A percentile compares a stretch with the other conserved stretches of the same genome.
These are phyloP conservation scores for Hemicordylus capensis DNA, from an alignment of 2,113 vertebrate species.

Conservation along the genomic window DNA sequence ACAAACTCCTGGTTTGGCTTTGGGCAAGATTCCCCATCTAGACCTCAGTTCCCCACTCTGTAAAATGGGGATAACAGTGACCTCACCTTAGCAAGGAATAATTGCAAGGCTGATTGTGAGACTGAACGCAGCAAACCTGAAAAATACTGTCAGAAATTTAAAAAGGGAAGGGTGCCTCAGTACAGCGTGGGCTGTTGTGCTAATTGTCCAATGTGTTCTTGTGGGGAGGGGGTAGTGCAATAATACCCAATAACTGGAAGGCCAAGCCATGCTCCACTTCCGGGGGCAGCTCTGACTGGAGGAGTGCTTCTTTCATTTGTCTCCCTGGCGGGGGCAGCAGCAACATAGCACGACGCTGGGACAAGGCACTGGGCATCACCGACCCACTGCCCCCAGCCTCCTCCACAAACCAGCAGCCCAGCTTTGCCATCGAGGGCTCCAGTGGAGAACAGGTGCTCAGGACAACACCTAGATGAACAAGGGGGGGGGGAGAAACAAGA, in stretches of 20 bases:
- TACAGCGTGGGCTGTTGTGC: too few species aligned
- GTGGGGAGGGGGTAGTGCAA: too few species aligned
- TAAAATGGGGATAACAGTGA: too few species aligned
- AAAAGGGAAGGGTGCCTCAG: too few species aligned
- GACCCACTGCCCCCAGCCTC: conserved; percentile 9
- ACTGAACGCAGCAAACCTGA: too few species aligned
- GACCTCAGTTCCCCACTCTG: too few species aligned
- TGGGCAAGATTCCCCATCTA: too few species aligned
- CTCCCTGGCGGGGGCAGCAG: conserved; percentile 42
- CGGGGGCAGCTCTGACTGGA: not conserved
- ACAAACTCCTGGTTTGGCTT: too few species aligned
- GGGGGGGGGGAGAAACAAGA: not conserved
- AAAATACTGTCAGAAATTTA: too few species aligned
- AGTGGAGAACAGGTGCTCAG: not conserved
- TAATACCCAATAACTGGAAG: not conserved
- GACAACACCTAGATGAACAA: not conserved
- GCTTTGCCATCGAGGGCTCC: not conserved
- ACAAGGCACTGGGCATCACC: conserved; percentile 3
- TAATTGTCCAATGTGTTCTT: too few species aligned
- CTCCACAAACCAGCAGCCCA: conserved; percentile 64
- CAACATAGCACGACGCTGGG: conserved; percentile 47
- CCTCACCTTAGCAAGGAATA: too few species aligned
- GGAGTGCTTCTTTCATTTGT: not conserved
- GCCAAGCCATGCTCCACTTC: conserved; percentile 36
- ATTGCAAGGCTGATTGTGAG: too few species aligned